Evolutionary conservation across 2,113 vertebrate genomes (phyloP).

Genomic region (Chionomys nivalis): DNA sequence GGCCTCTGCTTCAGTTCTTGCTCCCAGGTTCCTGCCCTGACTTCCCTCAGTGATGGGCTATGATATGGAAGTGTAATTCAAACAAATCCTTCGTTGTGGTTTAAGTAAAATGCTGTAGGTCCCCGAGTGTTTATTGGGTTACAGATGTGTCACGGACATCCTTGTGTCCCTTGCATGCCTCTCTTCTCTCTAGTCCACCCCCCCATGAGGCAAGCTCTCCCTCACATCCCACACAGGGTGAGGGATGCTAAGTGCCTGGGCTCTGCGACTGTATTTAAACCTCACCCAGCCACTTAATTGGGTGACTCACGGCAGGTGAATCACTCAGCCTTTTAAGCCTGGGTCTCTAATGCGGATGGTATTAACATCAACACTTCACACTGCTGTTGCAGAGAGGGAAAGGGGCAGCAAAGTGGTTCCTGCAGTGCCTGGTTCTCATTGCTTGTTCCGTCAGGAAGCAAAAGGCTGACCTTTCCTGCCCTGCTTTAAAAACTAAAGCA

Average conservation of each 20-base stretch:
- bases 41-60: neutral
- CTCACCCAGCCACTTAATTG: neutral
- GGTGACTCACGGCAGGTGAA: neutral
- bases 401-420: neutral
- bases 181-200: neutral
- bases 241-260: neutral
- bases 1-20: neutral
- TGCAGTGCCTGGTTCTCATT: neutral
- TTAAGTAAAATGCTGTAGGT: no score
- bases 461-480: neutral
- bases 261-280: neutral
- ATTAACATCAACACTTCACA: neutral
- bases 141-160: no score
- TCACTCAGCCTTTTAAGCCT: conserved; percentile 5
- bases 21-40: neutral
- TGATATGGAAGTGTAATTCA: neutral
- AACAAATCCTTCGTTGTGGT: neutral
- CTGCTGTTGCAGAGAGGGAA: accelerated
- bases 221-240: accelerated
- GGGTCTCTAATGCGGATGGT: neutral
- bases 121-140: accelerated
- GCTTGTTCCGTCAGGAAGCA: neutral
- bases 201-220: neutral
- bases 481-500: neutral
- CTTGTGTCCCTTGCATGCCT: neutral